A percentile compares a stretch with the other conserved stretches of the same genome.
Conservation (phyloP, 2,888 invertebrate genomes). For the Platycheirus albimanus region DNA sequence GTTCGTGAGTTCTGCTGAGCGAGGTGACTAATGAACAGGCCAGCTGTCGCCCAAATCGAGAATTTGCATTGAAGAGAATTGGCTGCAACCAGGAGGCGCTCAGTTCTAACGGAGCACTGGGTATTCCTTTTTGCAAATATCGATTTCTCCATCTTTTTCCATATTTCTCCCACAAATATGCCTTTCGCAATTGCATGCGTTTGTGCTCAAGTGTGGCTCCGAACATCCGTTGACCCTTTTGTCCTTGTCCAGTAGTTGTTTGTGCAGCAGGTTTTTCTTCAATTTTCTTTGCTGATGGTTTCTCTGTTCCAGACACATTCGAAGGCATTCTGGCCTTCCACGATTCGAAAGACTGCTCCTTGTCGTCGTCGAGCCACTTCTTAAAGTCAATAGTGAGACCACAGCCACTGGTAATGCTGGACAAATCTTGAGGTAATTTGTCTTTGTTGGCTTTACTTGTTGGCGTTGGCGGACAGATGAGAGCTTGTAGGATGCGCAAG, state of each 20-base stretch:
- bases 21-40: slow-evolving; percentile 95
- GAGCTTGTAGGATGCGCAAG: slow-evolving; percentile 92
- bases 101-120: slow-evolving; percentile 83
- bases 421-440: slow-evolving; percentile 83
- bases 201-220: slow-evolving; percentile 78
- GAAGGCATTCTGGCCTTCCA: slow-evolving; percentile 88
- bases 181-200: slow-evolving; percentile 81
- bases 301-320: slow-evolving; percentile 77
- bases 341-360: slow-evolving; percentile 87
- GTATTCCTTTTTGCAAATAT: slow-evolving; percentile 79
- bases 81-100: slow-evolving; percentile 91
- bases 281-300: slow-evolving; percentile 76
- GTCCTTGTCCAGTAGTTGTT: slow-evolving; percentile 36
- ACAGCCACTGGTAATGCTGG: slow-evolving; percentile 84
- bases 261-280: slow-evolving; percentile 43
- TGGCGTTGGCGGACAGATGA: slow-evolving; percentile 88
- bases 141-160: slow-evolving; percentile 86
- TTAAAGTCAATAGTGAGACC: slow-evolving; percentile 88
- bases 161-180: slow-evolving; percentile 90
- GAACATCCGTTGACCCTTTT: slow-evolving; percentile 61
- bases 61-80: slow-evolving; percentile 96
- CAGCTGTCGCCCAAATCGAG: slow-evolving; percentile 93
- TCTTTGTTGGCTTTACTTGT: slow-evolving; percentile 85
- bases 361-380: slow-evolving; percentile 89
- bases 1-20: slow-evolving; percentile 87